phyloP scores from a whole-genome alignment of 2,797 vertebrate species.

The Sebastes reedi region DNA sequence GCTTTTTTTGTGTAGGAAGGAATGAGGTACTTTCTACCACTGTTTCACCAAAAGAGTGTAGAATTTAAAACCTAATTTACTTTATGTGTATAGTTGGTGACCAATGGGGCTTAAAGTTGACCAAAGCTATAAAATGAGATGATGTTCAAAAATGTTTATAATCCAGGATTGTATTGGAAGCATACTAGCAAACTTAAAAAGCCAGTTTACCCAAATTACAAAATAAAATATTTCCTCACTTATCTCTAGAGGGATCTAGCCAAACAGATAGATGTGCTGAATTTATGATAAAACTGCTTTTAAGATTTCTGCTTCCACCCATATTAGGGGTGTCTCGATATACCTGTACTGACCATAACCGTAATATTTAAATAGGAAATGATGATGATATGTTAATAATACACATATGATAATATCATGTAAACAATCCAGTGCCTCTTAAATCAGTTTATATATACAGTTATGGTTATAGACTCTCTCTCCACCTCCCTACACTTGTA shows the following conservation, averaged over 20 bases:
- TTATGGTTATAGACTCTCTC: not conserved
- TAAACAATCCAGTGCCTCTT: not conserved
- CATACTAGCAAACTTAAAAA: not conserved
- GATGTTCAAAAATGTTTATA: not conserved
- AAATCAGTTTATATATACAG: not conserved
- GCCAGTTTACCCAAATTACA: not conserved
- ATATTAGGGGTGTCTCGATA: not conserved
- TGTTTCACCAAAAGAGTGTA: constrained; percentile 1
- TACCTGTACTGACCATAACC: not conserved
- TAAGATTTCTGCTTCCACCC: not conserved
- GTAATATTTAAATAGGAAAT: not conserved
- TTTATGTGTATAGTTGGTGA: not conserved
- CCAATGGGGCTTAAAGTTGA: not conserved
- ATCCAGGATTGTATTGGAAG: not conserved
- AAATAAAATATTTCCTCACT: not conserved
- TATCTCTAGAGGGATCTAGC: not conserved
- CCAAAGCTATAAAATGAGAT: not conserved
- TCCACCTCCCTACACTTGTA: not conserved
- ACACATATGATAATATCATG: not conserved
- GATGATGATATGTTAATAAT: not conserved
- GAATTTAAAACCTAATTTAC: constrained; percentile 5
- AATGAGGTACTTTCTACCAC: constrained; percentile 17
- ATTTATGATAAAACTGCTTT: not conserved
- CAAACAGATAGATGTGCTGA: not conserved
- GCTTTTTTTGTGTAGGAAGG: constrained; percentile 23